phyloP scores from a whole-genome alignment of 2,113 vertebrate species.

The Oreochromis niloticus region DNA sequence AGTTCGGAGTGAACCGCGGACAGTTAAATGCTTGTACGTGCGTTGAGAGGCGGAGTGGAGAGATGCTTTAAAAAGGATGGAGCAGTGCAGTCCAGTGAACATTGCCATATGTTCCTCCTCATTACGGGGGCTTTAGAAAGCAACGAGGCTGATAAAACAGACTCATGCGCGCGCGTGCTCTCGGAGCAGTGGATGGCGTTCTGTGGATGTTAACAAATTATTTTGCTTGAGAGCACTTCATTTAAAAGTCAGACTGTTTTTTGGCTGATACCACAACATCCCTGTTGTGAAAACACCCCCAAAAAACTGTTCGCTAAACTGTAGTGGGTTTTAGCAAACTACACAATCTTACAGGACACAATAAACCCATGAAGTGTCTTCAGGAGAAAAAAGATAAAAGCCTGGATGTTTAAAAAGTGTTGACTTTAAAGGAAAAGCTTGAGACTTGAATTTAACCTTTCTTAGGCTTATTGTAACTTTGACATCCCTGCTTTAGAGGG shows the following conservation, averaged over 20 bases:
- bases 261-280: background rate
- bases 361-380: background rate
- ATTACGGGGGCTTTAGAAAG: conserved; percentile 6
- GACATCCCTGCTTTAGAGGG: background rate
- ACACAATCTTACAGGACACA: background rate
- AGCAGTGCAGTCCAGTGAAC: background rate
- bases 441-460: background rate
- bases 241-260: background rate
- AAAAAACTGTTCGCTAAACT: background rate
- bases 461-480: background rate
- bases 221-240: background rate
- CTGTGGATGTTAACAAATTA: conserved; percentile 1
- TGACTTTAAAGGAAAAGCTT: background rate
- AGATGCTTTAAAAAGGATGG: background rate
- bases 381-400: background rate
- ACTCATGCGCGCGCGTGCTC: background rate
- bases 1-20: background rate
- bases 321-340: background rate
- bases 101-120: conserved; percentile 11
- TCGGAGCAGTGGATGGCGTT: background rate
- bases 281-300: accelerated
- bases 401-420: background rate
- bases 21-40: background rate
- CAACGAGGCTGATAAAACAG: background rate
- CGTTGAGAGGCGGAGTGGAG: background rate